phyloP scores from a whole-genome alignment of 2,797 vertebrate species.

The Cossypha heuglini region DNA sequence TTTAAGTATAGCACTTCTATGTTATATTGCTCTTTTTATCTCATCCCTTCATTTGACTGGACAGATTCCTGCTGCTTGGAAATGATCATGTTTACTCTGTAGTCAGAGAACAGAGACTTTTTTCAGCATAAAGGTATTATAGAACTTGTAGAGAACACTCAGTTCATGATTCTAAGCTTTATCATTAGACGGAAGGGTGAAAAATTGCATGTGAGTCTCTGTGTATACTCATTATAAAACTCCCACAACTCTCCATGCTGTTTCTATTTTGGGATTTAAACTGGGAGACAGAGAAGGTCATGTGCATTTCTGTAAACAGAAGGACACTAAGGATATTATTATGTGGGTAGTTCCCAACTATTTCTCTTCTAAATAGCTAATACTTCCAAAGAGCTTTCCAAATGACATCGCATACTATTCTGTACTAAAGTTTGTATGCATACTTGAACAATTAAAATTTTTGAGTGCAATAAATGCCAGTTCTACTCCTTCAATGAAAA shows the following conservation, averaged over 20 bases:
- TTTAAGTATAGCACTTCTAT: not conserved
- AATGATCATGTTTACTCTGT: not conserved
- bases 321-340: not conserved
- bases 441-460: not conserved
- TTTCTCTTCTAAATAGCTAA: not conserved
- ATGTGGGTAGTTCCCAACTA: not conserved
- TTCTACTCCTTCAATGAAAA: not conserved
- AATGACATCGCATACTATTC: not conserved
- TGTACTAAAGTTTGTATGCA: not conserved
- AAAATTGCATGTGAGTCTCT: not conserved
- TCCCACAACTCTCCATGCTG: not conserved
- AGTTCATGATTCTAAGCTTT: not conserved
- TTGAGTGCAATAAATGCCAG: not conserved
- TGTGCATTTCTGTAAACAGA: not conserved
- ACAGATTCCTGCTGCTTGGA: not conserved
- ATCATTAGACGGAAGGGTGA: not conserved
- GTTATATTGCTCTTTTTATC: not conserved
- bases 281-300: not conserved
- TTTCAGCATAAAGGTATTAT: not conserved
- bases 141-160: not conserved
- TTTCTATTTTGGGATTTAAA: not conserved
- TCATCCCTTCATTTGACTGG: not conserved
- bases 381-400: not conserved
- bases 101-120: not conserved
- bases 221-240: not conserved